Evolutionary conservation across 1,140 invertebrate genomes (phyloP).

Genomic region (Dufourea novaeangliae): DNA sequence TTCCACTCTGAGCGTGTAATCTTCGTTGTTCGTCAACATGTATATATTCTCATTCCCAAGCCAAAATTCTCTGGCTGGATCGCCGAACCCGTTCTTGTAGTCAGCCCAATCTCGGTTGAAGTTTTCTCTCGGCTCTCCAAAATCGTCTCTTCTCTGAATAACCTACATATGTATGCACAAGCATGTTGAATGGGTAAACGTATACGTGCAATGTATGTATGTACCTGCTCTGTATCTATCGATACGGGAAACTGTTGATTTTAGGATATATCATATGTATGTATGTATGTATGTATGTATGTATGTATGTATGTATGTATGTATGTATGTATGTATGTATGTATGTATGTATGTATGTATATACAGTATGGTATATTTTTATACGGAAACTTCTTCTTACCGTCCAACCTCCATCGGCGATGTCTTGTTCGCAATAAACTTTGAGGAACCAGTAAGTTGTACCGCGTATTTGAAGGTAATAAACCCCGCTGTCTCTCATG

Average conservation of each 20-base stretch:
- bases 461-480: constrained; percentile 93
- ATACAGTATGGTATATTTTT: too few relatives aligned
- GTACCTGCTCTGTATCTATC: too few relatives aligned
- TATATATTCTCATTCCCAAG: constrained; percentile 97
- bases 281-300: too few relatives aligned
- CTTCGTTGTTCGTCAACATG: constrained; percentile 96
- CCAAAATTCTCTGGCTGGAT: constrained; percentile 95
- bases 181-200: too few relatives aligned
- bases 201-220: too few relatives aligned
- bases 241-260: too few relatives aligned
- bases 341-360: neutral
- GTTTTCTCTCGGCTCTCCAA: constrained; percentile 92
- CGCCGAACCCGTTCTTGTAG: constrained; percentile 97
- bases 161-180: constrained; percentile 87
- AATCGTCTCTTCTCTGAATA: constrained; percentile 93
- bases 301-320: too few relatives aligned
- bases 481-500: constrained; percentile 92
- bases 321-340: too few relatives aligned
- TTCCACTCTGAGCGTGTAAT: constrained; percentile 93
- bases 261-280: too few relatives aligned
- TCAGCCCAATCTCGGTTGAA: constrained; percentile 98
- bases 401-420: constrained; percentile 96
- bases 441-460: constrained; percentile 96
- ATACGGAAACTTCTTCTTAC: constrained; percentile 84
- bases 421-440: constrained; percentile 95